A percentile compares a stretch with the other conserved stretches of the same genome.
These are phyloP conservation scores for Dissostichus mawsoni DNA, from an alignment of 2,113 vertebrate species.

Conservation along the genomic window DNA sequence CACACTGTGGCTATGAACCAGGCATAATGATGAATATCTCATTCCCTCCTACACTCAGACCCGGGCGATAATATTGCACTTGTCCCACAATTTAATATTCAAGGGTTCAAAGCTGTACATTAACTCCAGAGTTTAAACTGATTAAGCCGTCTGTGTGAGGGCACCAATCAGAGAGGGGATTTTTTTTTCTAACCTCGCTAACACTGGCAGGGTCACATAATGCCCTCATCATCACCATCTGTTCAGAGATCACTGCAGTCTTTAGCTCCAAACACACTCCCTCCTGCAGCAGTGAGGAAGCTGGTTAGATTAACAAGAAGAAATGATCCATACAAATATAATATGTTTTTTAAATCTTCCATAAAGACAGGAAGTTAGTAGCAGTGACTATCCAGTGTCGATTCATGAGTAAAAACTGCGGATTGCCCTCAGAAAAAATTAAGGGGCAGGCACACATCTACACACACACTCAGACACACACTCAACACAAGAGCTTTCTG, in stretches of 20 bases:
- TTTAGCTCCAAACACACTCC: background rate
- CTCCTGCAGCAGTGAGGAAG: no score
- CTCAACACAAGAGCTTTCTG: background rate
- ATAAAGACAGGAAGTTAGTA: background rate
- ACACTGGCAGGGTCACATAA: background rate
- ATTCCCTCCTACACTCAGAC: constrained; percentile 30
- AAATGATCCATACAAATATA: background rate
- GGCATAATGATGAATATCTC: constrained; percentile 52
- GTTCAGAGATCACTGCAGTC: background rate
- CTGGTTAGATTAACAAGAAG: background rate
- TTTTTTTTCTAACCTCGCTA: constrained; percentile 9
- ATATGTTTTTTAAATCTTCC: background rate
- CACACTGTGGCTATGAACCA: background rate
- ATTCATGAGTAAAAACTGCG: background rate
- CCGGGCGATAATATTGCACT: constrained; percentile 42
- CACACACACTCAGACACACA: background rate
- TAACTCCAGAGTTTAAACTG: constrained; percentile 52
- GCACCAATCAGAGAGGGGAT: background rate
- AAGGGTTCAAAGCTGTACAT: constrained; percentile 54
- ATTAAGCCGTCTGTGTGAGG: constrained; percentile 31
- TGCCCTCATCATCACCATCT: constrained; percentile 19
- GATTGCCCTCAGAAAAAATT: no score
- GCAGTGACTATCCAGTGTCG: background rate
- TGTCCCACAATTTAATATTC: constrained; percentile 54
- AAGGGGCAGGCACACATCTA: background rate